Base-by-base conservation (phyloP, 1,140 invertebrate genomes). In the Ephestia elutella region DNA sequence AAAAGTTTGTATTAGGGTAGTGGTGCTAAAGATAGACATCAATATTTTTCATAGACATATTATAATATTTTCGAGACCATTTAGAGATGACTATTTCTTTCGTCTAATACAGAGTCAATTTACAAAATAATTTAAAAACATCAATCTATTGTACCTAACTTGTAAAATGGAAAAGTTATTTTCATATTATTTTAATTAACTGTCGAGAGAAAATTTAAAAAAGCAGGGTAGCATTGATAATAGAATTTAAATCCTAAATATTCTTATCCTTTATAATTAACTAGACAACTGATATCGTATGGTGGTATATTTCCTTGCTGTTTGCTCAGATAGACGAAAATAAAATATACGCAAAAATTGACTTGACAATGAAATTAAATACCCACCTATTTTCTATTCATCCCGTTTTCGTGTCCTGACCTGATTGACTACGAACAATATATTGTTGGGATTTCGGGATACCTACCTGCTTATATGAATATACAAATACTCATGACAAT, bases 41-140 rank as follows among this genome's bases (percentile, higher is more conserved):
- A 78, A 82, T 84, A 86, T 84, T 85, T 84, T 85, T 83, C 77
- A 83, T 85, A 81, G 80, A 85, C 77, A 86, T 85, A 87, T 81
- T 71, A 60, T 65, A 69, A 79, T 75, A 78, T 75, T 80, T 87
- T 82, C 69, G 72, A 87, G 71, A 75, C 69, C 68, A 74, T 86
- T 84, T 87, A 80, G 74, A 75, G 78, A 78, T 81, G 77, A 76
- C 4, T 7, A 44, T 65, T 66, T 59, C 54, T 66, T 70, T 75
- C 72, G 65, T 85, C 82, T 80, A 77, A 71, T 18, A 69, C 64
- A 72, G 60, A 64, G 84, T 87, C 84, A 87, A 87, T 87, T 87
- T 82, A 63, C 68, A 72, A 69, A 38, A 77, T 77, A 74, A 73
- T 74, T 78, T 78, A 69, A 56, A 51, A 54, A 58, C 48, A 53